Conservation (phyloP, 2,113 vertebrate species). For the Anser brachyrhynchus region DNA sequence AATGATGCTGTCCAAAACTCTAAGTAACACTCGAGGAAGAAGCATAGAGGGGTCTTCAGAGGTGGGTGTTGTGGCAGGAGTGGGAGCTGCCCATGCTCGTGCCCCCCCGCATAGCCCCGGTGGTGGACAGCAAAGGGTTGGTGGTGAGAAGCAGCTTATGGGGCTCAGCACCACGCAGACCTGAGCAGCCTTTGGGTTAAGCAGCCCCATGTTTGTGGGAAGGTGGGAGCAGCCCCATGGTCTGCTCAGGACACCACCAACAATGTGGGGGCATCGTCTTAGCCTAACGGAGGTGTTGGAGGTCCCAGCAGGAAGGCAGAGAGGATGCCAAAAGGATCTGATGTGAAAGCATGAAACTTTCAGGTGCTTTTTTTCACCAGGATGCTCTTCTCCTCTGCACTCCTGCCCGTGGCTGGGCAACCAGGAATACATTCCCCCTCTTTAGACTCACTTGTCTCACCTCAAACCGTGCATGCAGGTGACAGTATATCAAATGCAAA, state of each 20-base stretch:
- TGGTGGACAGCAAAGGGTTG: background rate
- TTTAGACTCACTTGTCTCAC: background rate
- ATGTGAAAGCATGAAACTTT: background rate
- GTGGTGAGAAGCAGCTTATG: accelerated
- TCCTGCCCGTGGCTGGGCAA: background rate
- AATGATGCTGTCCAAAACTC: conserved; percentile 53
- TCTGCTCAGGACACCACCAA: background rate
- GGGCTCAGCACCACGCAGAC: background rate
- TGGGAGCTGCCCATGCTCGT: background rate
- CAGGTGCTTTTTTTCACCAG: background rate
- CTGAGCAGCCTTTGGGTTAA: background rate
- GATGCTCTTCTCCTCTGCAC: background rate
- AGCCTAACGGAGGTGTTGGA: background rate
- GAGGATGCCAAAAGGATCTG: background rate
- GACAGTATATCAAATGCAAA: accelerated
- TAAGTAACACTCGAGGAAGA: conserved; percentile 5
- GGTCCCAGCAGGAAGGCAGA: background rate
- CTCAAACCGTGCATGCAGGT: background rate
- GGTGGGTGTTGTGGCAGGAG: accelerated
- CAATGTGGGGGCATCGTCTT: background rate
- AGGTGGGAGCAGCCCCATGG: background rate
- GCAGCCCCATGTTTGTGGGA: background rate
- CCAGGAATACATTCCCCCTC: background rate
- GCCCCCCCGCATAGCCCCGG: accelerated
- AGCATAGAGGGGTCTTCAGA: background rate